phyloP scores from a whole-genome alignment of 2,888 invertebrate genomes.

The Lycocerus yunnanus region DNA sequence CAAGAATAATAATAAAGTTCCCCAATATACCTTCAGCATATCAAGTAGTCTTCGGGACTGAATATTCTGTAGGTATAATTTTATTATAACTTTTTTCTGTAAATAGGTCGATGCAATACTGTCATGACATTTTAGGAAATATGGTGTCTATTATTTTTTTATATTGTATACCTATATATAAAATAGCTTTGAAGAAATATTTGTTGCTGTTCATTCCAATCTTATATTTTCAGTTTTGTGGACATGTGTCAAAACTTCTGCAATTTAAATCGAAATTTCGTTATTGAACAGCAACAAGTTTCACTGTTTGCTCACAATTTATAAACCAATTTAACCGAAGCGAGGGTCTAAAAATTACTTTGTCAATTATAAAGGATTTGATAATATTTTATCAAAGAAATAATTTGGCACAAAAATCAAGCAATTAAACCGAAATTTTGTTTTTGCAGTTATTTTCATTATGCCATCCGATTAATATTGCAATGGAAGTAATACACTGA shows the following conservation, averaged over 20 bases:
- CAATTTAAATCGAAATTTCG: constrained; percentile 11
- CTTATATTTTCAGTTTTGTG: constrained; percentile 4
- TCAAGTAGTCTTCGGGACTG: neutral
- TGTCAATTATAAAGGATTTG: neutral
- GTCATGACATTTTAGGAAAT: neutral
- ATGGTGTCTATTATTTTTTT: constrained; percentile 9
- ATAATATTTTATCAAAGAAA: neutral
- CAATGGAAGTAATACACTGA: neutral
- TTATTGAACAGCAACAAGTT: constrained; percentile 4
- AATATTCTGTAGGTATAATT: neutral
- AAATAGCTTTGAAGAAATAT: constrained; percentile 4
- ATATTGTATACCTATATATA: neutral
- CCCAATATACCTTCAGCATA: neutral
- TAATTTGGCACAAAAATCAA: neutral
- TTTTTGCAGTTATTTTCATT: too few relatives aligned
- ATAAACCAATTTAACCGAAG: neutral
- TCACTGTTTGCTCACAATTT: neutral
- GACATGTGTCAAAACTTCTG: constrained; percentile 6
- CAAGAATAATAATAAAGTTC: neutral
- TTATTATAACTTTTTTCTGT: neutral
- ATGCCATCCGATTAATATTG: neutral
- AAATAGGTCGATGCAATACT: neutral
- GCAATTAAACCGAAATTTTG: neutral
- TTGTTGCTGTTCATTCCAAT: constrained; percentile 4
- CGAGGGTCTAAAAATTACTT: too few relatives aligned